Percentiles rank a stretch among this genome's conserved stretches.
phyloP scores from a whole-genome alignment of 2,113 vertebrate genomes.

The Xerus inauris region DNA sequence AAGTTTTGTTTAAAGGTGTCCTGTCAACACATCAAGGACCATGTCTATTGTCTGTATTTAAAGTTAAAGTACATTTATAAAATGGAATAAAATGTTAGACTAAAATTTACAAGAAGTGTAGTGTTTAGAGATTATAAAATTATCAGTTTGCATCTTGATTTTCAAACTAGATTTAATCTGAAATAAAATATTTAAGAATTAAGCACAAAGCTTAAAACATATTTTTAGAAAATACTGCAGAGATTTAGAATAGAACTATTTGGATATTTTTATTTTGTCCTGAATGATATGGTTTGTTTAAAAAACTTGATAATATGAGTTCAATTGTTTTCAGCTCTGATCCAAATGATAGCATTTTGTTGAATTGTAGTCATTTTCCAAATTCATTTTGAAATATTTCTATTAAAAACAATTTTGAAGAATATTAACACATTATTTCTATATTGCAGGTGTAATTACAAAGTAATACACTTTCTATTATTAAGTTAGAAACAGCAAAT shows the following conservation, averaged over 20 bases:
- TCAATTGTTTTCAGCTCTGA: not conserved
- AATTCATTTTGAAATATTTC: slow-evolving; percentile 13
- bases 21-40: not conserved
- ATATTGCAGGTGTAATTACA: not conserved
- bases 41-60: not conserved
- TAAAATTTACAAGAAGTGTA: not conserved
- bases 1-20: not conserved
- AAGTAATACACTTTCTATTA: not conserved
- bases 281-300: not conserved
- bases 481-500: slow-evolving; percentile 11
- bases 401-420: not conserved
- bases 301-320: not conserved
- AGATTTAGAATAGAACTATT: not conserved
- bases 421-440: not conserved
- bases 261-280: not conserved
- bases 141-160: not conserved
- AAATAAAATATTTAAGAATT: slow-evolving; percentile 2
- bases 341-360: not conserved
- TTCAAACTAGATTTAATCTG: not conserved
- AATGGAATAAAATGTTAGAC: not conserved
- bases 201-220: not conserved
- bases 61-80: not conserved
- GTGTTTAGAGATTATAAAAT: not conserved
- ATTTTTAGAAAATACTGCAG: not conserved
- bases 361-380: not conserved